These are phyloP conservation scores for Brachypteracias leptosomus DNA, from an alignment of 2,113 vertebrate genomes.

Conservation along the genomic window DNA sequence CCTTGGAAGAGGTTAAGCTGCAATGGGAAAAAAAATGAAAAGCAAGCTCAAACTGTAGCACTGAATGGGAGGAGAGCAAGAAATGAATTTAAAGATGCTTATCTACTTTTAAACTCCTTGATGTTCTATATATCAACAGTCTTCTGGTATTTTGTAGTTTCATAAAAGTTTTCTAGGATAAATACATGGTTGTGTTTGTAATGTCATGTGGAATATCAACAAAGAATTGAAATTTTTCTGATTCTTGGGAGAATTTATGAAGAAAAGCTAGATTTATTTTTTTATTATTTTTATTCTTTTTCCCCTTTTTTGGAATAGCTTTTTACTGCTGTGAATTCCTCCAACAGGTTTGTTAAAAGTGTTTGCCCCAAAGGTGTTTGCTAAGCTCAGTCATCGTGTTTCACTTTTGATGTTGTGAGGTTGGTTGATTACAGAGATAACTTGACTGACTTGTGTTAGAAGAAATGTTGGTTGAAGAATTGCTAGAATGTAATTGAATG, in stretches of 20 bases:
- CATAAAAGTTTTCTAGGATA: neutral
- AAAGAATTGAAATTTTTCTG: neutral
- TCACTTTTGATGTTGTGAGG: neutral
- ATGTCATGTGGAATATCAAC: neutral
- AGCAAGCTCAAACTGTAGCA: neutral
- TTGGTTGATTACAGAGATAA: neutral
- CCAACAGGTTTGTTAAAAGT: neutral
- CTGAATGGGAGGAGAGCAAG: neutral
- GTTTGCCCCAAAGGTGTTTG: neutral
- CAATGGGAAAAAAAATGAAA: neutral
- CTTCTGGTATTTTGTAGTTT: neutral
- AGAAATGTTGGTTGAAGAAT: neutral
- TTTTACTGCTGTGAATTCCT: neutral
- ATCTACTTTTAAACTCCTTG: neutral
- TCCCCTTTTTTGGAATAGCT: neutral
- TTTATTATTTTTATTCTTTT: no score
- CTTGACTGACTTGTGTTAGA: neutral
- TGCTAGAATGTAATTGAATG: neutral
- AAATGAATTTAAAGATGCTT: neutral
- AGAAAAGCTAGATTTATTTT: neutral
- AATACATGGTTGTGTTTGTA: neutral
- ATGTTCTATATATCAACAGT: neutral
- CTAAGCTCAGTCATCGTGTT: neutral
- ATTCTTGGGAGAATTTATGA: neutral
- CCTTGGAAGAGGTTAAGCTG: neutral